Conservation (phyloP, 2,797 vertebrate species). For the Mormyrops attenuatus region DNA sequence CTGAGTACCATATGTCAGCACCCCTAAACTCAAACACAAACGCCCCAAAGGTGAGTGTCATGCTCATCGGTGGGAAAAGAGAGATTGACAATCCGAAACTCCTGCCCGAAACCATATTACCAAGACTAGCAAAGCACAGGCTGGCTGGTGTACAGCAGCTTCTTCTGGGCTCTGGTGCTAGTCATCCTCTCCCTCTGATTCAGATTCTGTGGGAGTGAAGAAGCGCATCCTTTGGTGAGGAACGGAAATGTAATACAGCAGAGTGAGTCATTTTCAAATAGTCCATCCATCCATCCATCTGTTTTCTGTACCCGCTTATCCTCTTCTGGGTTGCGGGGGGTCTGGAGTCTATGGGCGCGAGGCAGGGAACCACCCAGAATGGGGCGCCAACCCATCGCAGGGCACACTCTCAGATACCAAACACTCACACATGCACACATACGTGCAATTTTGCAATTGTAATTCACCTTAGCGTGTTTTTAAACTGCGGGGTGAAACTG, state of each 20-base stretch:
- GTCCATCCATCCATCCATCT: neutral
- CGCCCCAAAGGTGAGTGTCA: neutral
- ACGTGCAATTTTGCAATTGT: neutral
- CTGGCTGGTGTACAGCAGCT: slow-evolving; percentile 38
- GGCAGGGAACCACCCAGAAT: neutral
- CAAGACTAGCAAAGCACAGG: slow-evolving; percentile 33
- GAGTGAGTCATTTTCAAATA: neutral
- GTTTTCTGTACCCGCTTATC: neutral
- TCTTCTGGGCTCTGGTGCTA: slow-evolving; percentile 48
- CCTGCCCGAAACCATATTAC: neutral
- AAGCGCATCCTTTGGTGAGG: neutral
- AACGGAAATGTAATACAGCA: neutral
- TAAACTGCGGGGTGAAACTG: neutral
- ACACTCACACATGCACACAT: neutral
- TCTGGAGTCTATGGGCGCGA: neutral
- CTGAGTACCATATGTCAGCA: slow-evolving; percentile 54
- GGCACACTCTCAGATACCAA: neutral
- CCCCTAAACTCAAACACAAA: slow-evolving; percentile 37
- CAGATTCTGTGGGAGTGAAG: slow-evolving; percentile 66
- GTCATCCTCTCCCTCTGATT: slow-evolving; percentile 81
- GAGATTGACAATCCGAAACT: neutral
- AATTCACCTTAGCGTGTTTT: neutral
- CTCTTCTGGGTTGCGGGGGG: neutral
- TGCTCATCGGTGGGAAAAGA: neutral
- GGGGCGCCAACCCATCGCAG: neutral